A percentile compares a stretch with the other conserved stretches of the same genome.
phyloP scores from a whole-genome alignment of 1,140 invertebrate species.

The Zaprionus inermis region DNA sequence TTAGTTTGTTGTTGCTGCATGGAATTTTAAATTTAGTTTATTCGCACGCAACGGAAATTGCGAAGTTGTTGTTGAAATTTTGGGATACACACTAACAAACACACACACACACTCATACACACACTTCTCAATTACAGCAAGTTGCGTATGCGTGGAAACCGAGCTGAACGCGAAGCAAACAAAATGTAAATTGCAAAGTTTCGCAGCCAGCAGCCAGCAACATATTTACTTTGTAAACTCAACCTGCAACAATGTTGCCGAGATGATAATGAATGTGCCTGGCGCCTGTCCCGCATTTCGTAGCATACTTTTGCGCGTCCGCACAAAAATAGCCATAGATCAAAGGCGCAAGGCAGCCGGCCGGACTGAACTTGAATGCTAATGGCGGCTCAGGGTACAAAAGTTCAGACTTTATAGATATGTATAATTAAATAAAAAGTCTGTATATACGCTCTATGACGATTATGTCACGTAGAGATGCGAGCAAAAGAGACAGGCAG shows the following conservation, averaged over 20 bases:
- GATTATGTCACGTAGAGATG: not conserved
- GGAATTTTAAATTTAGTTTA: constrained; percentile 75
- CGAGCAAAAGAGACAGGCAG: not conserved
- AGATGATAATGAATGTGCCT: constrained; percentile 33
- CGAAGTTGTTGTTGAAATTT: constrained; percentile 47
- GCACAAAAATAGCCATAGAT: not conserved
- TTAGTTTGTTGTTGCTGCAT: constrained; percentile 37
- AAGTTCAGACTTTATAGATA: not conserved
- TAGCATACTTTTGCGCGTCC: constrained; percentile 13
- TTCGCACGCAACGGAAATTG: constrained; percentile 65
- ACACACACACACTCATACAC: not conserved
- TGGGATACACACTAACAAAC: constrained; percentile 9
- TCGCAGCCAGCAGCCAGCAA: constrained; percentile 10
- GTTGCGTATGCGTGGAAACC: constrained; percentile 18
- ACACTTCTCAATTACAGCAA: constrained; percentile 38
- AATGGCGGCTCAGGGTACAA: constrained; percentile 9
- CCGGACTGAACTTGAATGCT: constrained; percentile 3
- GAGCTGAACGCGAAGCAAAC: constrained; percentile 18
- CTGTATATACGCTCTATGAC: not conserved
- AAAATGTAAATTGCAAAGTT: constrained; percentile 73
- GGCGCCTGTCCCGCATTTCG: not conserved
- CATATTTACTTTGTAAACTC: constrained; percentile 13
- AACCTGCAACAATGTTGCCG: constrained; percentile 21
- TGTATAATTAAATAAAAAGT: not conserved
- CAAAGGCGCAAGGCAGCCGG: not conserved